phyloP scores from a whole-genome alignment of 2,113 vertebrate genomes.

The Stegostoma tigrinum region DNA sequence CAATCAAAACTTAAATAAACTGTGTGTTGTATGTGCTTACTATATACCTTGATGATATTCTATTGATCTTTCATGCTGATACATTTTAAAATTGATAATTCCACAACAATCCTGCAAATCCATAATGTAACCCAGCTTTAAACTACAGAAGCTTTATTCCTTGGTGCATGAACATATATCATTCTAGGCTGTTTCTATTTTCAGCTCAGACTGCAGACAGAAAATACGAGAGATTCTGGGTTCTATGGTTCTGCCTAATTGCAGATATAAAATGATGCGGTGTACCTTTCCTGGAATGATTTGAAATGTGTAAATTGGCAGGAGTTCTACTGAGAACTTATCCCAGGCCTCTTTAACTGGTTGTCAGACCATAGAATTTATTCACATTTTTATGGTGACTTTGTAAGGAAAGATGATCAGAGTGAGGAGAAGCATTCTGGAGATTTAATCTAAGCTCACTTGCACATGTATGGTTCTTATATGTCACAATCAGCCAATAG shows the following conservation, averaged over 20 bases:
- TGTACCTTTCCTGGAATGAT: neutral
- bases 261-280: neutral
- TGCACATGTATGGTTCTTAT: neutral
- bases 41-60: neutral
- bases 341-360: neutral
- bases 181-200: conserved; percentile 7
- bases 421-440: neutral
- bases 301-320: neutral
- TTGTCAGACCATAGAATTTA: neutral
- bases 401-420: neutral
- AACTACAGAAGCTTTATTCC: neutral
- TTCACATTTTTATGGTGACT: neutral
- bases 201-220: neutral
- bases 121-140: neutral
- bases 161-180: neutral
- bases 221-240: neutral
- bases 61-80: conserved; percentile 7
- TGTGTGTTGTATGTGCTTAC: neutral
- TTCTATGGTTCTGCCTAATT: conserved; percentile 22
- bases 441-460: neutral
- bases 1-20: neutral
- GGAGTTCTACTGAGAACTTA: neutral
- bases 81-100: neutral
- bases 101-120: neutral
- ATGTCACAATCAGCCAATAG: neutral